Base-by-base conservation (phyloP, 1,140 invertebrate genomes). In the Oedothorax gibbosus region DNA sequence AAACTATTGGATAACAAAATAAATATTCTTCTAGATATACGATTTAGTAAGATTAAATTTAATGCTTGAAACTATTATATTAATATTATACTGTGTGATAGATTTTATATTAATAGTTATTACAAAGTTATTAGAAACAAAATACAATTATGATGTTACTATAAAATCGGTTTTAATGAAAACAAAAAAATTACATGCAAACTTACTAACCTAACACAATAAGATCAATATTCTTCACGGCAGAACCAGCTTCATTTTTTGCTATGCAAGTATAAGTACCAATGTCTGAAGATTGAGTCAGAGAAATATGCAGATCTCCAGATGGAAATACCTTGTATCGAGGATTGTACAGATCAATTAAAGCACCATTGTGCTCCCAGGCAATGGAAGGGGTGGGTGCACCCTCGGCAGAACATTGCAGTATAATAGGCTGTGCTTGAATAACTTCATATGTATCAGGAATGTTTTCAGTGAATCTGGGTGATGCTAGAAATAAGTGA, bases 371-470 rank as follows among this genome's bases (percentile, higher is more conserved):
- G 18, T 81, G 76, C 57, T 86, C 85, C 92, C 92, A 92, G 2
- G 87, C 87, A 60, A 92, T 90, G 9, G 88, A 88, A 50, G 92
- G 92, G 10, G 80, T 78, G 7, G 92, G 92, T 79, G 89, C 89
- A 4, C 92, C 92, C 54, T 87, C 88, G 7, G 90, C 90, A 18
- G 89, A 89, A 85, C 92, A 92, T 50, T 90, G 90, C 2, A 92
- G 81, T 4, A 88, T 87, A 4, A 90, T 83, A n/a, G 90, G 88
- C n/a, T 91, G 89, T 8, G 91, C 90, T 15, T 89, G 88, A 0
- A 90, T 88, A n/a, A 89, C 88, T 12, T 86, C 53, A 73, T 87
- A 86, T 3, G 89, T 78, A 8, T 86, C 86, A 10, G 73, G 18
- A 69, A 11, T 54, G 49, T 54, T 49, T 66, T 76, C 64, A 2